Evolutionary conservation across 2,888 invertebrate genomes (phyloP).

Genomic region (Drosophila lacicola): DNA sequence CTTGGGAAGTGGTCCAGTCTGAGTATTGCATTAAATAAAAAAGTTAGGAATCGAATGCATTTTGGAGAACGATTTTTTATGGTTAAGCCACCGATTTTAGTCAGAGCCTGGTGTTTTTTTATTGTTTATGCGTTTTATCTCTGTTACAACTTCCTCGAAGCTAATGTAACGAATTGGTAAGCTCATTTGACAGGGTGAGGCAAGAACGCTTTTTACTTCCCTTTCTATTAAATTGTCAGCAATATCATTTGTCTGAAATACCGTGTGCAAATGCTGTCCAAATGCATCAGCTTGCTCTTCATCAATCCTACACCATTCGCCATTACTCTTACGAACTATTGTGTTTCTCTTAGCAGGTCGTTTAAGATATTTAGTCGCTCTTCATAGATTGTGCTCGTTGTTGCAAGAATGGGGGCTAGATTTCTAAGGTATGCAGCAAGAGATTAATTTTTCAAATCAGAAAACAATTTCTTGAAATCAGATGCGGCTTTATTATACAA

Average conservation of each 20-base stretch:
- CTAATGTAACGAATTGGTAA: background rate
- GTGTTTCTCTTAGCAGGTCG: background rate
- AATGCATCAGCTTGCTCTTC: background rate
- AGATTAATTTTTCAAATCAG: background rate
- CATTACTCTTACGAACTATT: background rate
- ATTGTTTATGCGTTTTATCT: background rate
- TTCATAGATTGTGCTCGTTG: background rate
- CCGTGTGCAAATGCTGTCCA: background rate
- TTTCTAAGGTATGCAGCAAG: background rate
- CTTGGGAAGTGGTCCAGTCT: slow-evolving; percentile 13
- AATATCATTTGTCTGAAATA: background rate
- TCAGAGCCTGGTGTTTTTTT: slow-evolving; percentile 6
- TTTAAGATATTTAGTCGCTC: background rate
- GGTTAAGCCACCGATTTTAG: background rate
- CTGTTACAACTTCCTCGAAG: background rate
- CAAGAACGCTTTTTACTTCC: background rate
- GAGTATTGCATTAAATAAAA: slow-evolving; percentile 1
- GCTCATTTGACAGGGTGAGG: background rate
- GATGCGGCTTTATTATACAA: background rate
- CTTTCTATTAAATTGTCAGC: background rate
- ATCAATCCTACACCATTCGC: background rate
- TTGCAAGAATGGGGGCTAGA: background rate
- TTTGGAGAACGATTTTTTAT: slow-evolving; percentile 6
- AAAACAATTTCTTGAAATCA: background rate
- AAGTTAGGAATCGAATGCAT: background rate